Evolutionary conservation across 2,113 vertebrate species (phyloP), one percentile per base, ranked within the genome.

Genomic region (Rallus limicola): DNA sequence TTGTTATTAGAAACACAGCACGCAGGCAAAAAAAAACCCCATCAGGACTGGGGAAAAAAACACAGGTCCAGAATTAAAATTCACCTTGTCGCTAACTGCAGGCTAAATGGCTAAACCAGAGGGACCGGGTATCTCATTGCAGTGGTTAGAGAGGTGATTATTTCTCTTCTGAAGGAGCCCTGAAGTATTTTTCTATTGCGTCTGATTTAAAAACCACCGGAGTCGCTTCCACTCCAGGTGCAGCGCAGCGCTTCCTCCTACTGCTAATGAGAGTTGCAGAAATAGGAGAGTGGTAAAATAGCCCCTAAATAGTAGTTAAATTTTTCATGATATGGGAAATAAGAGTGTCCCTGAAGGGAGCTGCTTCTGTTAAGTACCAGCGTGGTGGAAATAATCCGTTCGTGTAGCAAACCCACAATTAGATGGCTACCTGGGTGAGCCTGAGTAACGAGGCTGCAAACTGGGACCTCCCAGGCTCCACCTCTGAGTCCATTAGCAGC

Each of bases 21-120:
- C 31, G n/a, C 67, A n/a, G 11, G 44, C 44, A 46, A 18, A 46
- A 46, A 46, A 62, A 52, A 86, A 70, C 50, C 97, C 92, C 87
- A 90, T 94, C 87, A 92, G 83, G 92, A 67, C 70, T 53, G 88
- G 25, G 83, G 25, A 42, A 36, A 65, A 84, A 77, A 85, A 62
- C 42, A 46, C 44, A 46, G 59, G 50, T 2, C 84, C 72, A 59
- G 75, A 94, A 97, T 96, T 97, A 93, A 96, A 95, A 93, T 95
- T 94, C 90, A 94, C 93, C 93, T 95, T 91, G 80, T 55, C 86
- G 82, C 86, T 84, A 79, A 88, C 86, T 90, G 81, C 97, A 65
- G 86, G 81, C 60, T 72, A 70, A 95, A 72, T 70, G 53, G 90
- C 72, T 46, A 36, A 95, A 69, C 76, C 84, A 46, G 89, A 91